A percentile compares a stretch with the other conserved stretches of the same genome.
These are phyloP conservation scores for Aphelocoma californica DNA, from an alignment of 2,797 vertebrate species.

Conservation along the genomic window DNA sequence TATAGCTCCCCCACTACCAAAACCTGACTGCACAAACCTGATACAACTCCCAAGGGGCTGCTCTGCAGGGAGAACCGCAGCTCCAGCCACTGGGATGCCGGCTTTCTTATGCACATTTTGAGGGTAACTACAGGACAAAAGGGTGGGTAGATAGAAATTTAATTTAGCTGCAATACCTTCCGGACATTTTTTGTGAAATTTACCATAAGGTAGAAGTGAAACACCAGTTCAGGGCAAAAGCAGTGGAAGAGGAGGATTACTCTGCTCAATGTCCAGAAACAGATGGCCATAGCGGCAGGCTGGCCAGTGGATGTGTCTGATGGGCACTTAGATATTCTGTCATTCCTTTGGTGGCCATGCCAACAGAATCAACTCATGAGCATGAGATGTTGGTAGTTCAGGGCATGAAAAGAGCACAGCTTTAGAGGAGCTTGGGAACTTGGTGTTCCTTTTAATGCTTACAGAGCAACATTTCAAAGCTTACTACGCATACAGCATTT, in stretches of 20 bases:
- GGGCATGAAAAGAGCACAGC: neutral
- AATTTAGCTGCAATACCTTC: neutral
- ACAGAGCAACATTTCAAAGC: neutral
- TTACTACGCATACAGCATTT: neutral
- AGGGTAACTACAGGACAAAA: neutral
- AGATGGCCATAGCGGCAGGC: fast-evolving
- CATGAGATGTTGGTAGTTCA: neutral
- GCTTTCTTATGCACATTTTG: neutral
- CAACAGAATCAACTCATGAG: neutral
- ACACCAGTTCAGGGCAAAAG: neutral
- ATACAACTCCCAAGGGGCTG: neutral
- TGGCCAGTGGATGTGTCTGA: neutral
- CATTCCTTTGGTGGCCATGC: neutral
- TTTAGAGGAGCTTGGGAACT: neutral
- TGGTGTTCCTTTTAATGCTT: neutral
- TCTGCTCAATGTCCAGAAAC: neutral
- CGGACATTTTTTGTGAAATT: neutral
- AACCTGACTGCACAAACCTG: neutral
- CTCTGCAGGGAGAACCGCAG: neutral
- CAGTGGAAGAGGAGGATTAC: neutral
- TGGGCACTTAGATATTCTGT: neutral
- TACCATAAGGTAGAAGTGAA: neutral
- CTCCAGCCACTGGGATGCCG: neutral
- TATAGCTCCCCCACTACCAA: neutral
- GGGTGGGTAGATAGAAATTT: neutral